Conservation (phyloP, 2,797 vertebrate species). For the Mormyrus proboscirostris region DNA sequence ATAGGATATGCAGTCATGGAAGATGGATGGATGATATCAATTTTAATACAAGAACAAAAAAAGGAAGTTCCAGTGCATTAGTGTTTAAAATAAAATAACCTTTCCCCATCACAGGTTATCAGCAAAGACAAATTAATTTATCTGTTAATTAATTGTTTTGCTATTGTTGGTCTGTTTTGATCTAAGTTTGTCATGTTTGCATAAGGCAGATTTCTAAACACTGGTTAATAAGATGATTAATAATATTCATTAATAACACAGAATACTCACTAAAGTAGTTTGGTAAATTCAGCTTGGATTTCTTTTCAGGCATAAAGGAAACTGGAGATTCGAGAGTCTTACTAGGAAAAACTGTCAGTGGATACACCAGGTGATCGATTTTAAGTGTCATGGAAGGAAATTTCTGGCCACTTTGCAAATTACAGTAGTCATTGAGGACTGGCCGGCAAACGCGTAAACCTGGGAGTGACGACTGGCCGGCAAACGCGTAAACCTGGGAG, state of each 20-base stretch:
- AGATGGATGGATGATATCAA: not conserved
- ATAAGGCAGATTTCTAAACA: not conserved
- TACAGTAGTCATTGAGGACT: conserved; percentile 56
- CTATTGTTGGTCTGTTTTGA: not conserved
- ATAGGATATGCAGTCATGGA: not conserved
- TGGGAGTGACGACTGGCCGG: conserved; percentile 37
- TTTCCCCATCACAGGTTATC: not conserved
- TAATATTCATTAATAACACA: not conserved
- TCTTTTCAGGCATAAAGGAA: conserved; percentile 61
- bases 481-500: conserved; percentile 49
- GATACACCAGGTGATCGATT: conserved; percentile 46
- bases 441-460: conserved; percentile 26
- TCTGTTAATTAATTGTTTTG: too few relatives aligned
- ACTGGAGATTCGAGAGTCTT: conserved; percentile 30
- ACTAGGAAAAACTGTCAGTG: conserved; percentile 37
- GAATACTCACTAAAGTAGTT: not conserved
- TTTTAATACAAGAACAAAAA: not conserved
- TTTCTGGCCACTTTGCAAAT: conserved; percentile 55
- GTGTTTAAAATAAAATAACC: not conserved
- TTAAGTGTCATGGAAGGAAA: conserved; percentile 48
- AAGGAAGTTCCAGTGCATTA: not conserved
- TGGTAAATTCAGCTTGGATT: conserved; percentile 43
- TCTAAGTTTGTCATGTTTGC: not conserved
- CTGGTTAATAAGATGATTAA: not conserved
- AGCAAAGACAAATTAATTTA: not conserved